These are phyloP conservation scores for Drosophila incognita DNA, from an alignment of 2,888 invertebrate species.

Conservation along the genomic window DNA sequence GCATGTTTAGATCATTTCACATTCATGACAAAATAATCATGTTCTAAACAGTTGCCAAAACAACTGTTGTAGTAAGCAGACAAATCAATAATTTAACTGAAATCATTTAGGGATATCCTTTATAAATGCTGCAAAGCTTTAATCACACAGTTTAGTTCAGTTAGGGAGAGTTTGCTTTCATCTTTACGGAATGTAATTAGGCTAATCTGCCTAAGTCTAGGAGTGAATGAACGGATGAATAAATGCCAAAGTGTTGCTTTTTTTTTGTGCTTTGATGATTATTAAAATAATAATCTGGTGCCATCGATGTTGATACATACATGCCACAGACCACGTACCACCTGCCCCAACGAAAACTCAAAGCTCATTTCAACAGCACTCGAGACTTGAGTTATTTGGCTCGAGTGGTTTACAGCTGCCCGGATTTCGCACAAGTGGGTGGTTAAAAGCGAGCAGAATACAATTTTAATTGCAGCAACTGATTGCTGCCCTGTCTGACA, in stretches of 20 bases:
- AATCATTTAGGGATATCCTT: constrained; percentile 26
- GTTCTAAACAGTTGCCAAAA: neutral
- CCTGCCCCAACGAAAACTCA: constrained; percentile 54
- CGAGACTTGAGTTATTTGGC: constrained; percentile 77
- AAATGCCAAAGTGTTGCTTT: constrained; percentile 25
- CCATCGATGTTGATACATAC: constrained; percentile 33
- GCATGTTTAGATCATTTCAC: neutral
- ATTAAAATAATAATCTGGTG: constrained; percentile 48
- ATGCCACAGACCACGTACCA: neutral
- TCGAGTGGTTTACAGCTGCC: constrained; percentile 59
- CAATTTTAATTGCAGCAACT: constrained; percentile 52
- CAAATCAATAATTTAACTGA: constrained; percentile 18
- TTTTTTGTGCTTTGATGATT: constrained; percentile 11
- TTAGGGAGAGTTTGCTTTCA: constrained; percentile 25
- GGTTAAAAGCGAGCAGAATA: constrained; percentile 3
- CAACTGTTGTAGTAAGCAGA: neutral
- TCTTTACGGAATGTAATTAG: constrained; percentile 47
- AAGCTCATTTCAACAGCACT: constrained; percentile 80
- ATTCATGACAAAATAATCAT: neutral
- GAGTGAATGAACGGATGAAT: constrained; percentile 21
- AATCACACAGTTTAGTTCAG: constrained; percentile 10
- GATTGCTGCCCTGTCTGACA: constrained; percentile 42
- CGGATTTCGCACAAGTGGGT: constrained; percentile 16
- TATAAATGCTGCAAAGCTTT: constrained; percentile 9
- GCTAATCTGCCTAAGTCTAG: constrained; percentile 31